Evolutionary conservation across 35 echinoderm and acorn worm species (phyloP), one percentile per base, ranked within the genome.

Genomic region (Acanthaster planci): DNA sequence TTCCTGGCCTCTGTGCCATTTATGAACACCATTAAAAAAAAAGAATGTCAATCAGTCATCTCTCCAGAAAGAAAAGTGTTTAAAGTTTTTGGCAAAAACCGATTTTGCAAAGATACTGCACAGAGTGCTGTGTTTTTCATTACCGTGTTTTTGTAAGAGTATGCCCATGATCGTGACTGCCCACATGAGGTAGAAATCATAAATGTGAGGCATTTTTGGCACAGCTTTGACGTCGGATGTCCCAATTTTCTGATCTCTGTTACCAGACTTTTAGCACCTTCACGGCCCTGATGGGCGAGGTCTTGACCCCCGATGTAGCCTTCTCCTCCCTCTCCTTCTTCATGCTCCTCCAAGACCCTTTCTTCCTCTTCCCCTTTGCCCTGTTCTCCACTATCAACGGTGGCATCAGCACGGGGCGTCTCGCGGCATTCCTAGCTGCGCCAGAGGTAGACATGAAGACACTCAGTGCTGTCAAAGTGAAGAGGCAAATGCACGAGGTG

Each of bases 281-380:
- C 40, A 50, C 81, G 38, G 80, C 81, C 14, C 51, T 93, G 18
- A 88, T 54, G 31, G 81, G 40, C 8, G 37, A 60, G 21, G 40
- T 83, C 18, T 51, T 93, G 39, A 84, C 86, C 18, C 92, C 92
- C 19, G 92, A 85, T 38, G 81, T 93, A 5, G 86, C 92, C 5
- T 93, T 93, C 38, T 89, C 92, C 3, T 67, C 86, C 2, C 87
- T 93, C 1, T 75, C 92, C 6, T 86, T 93, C 54, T 82, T 93
- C 51, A 88, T 89, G 51, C 86, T 83, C n/a, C 86, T 93, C 14
- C 58, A 50, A 15, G 80, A 84, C 14, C 92, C 92, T 0, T 52
- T 93, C 57, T 85, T 93, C 47, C 36, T 93, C 9, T 82, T 93
- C 12, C 92, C 92, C 6, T 76, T 85, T 36, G 83, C 87, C 38